Evolutionary conservation across 2,113 vertebrate species (phyloP).

Genomic region (Lepidothrix coronata): DNA sequence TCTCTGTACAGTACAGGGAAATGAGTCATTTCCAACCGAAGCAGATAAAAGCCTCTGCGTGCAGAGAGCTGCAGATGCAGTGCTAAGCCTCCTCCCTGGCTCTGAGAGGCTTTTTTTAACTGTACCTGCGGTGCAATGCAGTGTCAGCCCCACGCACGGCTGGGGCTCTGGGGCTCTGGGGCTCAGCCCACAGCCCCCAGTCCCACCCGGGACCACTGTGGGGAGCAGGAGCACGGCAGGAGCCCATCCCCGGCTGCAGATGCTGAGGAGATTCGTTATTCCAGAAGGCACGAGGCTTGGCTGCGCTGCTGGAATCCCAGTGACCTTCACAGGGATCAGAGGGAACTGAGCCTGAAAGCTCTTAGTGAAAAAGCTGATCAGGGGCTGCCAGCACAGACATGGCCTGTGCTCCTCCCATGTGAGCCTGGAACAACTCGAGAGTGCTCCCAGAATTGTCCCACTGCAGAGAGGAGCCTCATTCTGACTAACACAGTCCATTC

Average conservation of each 20-base stretch:
- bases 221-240: neutral
- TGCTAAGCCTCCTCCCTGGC: neutral
- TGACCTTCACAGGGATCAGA: slow-evolving; percentile 21
- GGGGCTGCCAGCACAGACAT: neutral
- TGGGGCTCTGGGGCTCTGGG: neutral
- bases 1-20: slow-evolving; percentile 25
- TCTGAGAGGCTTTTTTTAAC: neutral
- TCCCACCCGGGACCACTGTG: neutral
- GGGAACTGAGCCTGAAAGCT: neutral
- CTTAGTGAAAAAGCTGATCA: neutral
- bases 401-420: neutral
- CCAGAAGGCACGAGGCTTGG: neutral
- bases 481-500: neutral
- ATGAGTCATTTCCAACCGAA: slow-evolving; percentile 30
- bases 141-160: fast-evolving
- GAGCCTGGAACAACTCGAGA: neutral
- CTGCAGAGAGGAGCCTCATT: neutral
- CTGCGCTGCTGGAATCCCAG: neutral
- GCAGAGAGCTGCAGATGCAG: slow-evolving; percentile 33
- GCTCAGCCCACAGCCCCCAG: neutral
- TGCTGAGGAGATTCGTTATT: neutral
- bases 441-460: neutral
- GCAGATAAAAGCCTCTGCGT: neutral
- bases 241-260: fast-evolving
- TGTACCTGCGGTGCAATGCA: neutral